Conservation (phyloP, 37 sponge, comb jelly and placozoan species). For the Oscarella lobularis region DNA sequence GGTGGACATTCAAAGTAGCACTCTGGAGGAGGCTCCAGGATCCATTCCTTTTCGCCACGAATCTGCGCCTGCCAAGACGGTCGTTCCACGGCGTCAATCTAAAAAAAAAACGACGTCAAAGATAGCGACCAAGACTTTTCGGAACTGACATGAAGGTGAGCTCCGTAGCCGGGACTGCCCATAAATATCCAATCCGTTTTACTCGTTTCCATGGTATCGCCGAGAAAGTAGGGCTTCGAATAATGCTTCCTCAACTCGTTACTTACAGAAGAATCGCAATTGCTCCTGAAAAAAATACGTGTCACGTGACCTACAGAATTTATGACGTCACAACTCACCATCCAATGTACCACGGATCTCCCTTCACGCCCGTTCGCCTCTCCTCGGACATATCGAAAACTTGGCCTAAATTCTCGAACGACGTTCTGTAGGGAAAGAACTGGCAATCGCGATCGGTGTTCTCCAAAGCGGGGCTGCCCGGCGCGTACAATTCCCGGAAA, state of each 20-base stretch:
- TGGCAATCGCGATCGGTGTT: constrained; percentile 18
- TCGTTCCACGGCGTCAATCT: constrained; percentile 58
- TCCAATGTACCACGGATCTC: constrained; percentile 81
- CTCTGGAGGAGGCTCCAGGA: constrained; percentile 56
- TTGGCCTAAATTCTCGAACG: constrained; percentile 31
- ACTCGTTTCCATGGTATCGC: not conserved
- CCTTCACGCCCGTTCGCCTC: constrained; percentile 9
- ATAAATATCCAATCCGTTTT: constrained; percentile 69
- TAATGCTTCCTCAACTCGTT: constrained; percentile 33
- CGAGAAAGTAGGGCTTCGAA: constrained; percentile 41
- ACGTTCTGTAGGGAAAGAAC: constrained; percentile 70
- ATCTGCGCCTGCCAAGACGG: constrained; percentile 84
- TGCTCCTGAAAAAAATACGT: constrained; percentile 30
- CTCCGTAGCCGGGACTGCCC: constrained; percentile 77
- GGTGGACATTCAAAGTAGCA: constrained; percentile 35
- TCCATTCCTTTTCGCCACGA: constrained; percentile 66
- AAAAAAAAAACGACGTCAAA: not conserved
- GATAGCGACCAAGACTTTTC: not conserved
- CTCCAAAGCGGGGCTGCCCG: constrained; percentile 18
- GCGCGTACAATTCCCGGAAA: constrained; percentile 49
- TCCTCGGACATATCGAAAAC: constrained; percentile 48
- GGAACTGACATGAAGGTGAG: constrained; percentile 61
- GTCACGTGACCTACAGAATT: not conserved
- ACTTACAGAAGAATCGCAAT: constrained; percentile 36
- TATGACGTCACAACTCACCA: constrained; percentile 38